These are phyloP conservation scores for Drosophila melanica DNA, from an alignment of 1,140 invertebrate species.

Conservation along the genomic window DNA sequence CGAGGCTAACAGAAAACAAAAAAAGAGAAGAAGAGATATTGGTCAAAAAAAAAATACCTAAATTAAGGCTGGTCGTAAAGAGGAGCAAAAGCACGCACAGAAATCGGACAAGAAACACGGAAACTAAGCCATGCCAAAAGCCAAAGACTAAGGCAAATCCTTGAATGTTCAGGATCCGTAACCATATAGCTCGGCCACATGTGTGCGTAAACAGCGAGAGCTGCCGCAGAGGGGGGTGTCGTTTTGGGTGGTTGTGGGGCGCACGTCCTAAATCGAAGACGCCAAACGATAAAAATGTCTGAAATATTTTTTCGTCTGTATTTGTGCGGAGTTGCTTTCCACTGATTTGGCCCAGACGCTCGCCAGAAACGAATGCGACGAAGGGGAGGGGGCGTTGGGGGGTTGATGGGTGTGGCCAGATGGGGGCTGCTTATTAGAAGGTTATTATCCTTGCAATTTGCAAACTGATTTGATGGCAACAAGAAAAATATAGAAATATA, in stretches of 20 bases:
- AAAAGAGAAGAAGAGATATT: constrained; percentile 1
- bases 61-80: constrained; percentile 73
- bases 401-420: constrained; percentile 30
- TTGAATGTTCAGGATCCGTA: constrained; percentile 13
- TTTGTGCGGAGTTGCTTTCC: constrained; percentile 58
- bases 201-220: constrained; percentile 26
- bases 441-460: constrained; percentile 82
- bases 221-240: background rate
- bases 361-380: constrained; percentile 36
- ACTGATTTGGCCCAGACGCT: constrained; percentile 73
- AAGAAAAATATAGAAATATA: constrained; percentile 26
- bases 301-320: constrained; percentile 66
- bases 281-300: constrained; percentile 83
- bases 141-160: constrained; percentile 43
- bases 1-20: constrained; percentile 10
- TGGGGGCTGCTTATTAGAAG: constrained; percentile 68
- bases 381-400: background rate
- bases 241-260: constrained; percentile 14
- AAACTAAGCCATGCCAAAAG: constrained; percentile 52
- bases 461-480: constrained; percentile 74
- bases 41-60: constrained; percentile 18
- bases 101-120: constrained; percentile 21
- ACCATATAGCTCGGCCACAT: constrained; percentile 42
- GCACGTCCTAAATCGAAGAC: constrained; percentile 79
- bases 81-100: constrained; percentile 19